Conservation (phyloP, 2,888 invertebrate genomes). For the Saturnia japonica region DNA sequence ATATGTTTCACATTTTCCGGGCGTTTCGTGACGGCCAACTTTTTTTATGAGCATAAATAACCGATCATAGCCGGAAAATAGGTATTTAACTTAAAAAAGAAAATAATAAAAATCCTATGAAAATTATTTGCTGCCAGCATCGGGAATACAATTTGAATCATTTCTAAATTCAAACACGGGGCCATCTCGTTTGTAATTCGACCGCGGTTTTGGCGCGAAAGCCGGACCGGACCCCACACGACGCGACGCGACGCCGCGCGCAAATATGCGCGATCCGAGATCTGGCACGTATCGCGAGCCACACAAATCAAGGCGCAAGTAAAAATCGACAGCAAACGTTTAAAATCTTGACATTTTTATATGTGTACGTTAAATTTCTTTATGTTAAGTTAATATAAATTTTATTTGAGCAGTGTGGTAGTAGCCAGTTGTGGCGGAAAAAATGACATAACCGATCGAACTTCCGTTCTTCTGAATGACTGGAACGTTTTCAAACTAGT, state of each 20-base stretch:
- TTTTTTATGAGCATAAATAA: no score
- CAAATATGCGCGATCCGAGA: constrained; percentile 52
- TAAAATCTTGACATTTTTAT: not conserved
- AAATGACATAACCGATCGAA: no score
- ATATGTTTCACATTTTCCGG: no score
- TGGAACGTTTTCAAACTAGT: no score
- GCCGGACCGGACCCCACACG: constrained; percentile 59
- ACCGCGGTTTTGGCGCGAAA: constrained; percentile 36
- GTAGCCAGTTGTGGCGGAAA: no score
- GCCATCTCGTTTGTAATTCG: constrained; percentile 34
- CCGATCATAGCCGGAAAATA: no score
- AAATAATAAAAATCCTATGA: not conserved
- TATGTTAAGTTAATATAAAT: not conserved
- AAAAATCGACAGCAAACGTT: not conserved
- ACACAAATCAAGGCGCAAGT: constrained; percentile 11
- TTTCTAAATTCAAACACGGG: constrained; percentile 50
- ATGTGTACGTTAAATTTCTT: not conserved
- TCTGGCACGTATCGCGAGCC: constrained; percentile 46
- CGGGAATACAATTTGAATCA: constrained; percentile 15
- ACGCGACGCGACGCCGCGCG: constrained; percentile 48
- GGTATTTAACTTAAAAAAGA: no score
- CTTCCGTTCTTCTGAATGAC: no score
- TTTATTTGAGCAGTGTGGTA: no score
- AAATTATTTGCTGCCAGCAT: not conserved
- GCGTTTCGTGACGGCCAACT: no score